These are phyloP conservation scores for Aleadryas rufinucha DNA, from an alignment of 2,113 vertebrate species.

Conservation along the genomic window DNA sequence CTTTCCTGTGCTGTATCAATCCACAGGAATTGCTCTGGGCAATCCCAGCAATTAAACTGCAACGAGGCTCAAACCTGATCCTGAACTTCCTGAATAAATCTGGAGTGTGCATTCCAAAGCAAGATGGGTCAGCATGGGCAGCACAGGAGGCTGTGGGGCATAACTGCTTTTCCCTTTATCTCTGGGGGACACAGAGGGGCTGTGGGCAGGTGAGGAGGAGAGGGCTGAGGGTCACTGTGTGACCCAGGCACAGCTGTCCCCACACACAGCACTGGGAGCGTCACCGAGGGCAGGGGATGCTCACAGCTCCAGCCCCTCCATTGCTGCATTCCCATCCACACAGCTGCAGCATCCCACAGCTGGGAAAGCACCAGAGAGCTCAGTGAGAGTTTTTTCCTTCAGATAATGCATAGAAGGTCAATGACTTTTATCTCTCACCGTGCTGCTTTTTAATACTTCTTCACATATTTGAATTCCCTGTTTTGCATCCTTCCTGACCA, in stretches of 20 bases:
- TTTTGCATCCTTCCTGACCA: neutral
- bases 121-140: neutral
- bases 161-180: neutral
- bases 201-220: neutral
- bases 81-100: neutral
- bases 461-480: neutral
- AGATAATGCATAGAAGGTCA: neutral
- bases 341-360: fast-evolving
- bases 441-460: neutral
- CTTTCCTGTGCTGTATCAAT: neutral
- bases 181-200: neutral
- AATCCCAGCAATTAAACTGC: neutral
- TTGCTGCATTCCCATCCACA: neutral
- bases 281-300: neutral
- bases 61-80: neutral
- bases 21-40: neutral
- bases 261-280: neutral
- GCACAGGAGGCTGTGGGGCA: neutral
- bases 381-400: neutral
- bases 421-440: neutral
- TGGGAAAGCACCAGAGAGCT: neutral
- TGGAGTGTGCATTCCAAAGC: neutral
- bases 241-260: neutral
- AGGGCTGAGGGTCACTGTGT: fast-evolving
- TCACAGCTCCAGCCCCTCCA: neutral